Base-by-base conservation (phyloP, 1,140 invertebrate species). In the Nixonia krombeini region DNA sequence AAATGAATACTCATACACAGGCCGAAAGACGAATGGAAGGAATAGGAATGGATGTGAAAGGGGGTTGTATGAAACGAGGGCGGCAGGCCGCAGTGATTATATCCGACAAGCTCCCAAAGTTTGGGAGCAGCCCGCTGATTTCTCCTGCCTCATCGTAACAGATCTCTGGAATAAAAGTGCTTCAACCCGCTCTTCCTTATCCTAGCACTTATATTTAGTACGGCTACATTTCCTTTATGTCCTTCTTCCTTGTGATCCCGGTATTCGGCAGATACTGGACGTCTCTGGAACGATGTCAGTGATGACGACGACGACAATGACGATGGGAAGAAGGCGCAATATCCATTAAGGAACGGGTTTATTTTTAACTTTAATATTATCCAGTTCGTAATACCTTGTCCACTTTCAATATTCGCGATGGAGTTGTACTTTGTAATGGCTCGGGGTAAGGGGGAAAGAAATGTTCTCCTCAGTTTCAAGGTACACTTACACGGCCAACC, bases 121-220 rank as follows among this genome's bases (percentile, higher is more conserved):
- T 78, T 17, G 42, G 47, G 49, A 12, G 33, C 33, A 3, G 13
- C 33, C 21, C 33, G 66, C 47, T 17, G 52, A 70, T 61, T 50
- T 58, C 23, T 50, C 26, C 47, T 61, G 72, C 67, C 55, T 55
- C 62, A 47, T 61, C 55, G 40, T 49, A 50, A 45, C 42, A 12
- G 40, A 13, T 53, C 37, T 44, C 47, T 68, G 65, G 71, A 81
- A 81, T 81, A 76, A 79, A 78, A 84, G 84, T 82, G 73, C 77
- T 82, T 82, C 73, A 63, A 80, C 77, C 62, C 75, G 35, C 70
- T 51, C 70, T 71, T 81, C 42, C 72, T 80, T 75, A 66, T 73
- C 61, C 65, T 46, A 81, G 79, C 78, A 82, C 80, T 84, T 82
- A 80, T 81, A 83, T 85, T 83, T 80, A 83, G 67, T 74, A 73